Base-by-base conservation (phyloP, 1,140 invertebrate genomes). In the Hypothenemus hampei region DNA sequence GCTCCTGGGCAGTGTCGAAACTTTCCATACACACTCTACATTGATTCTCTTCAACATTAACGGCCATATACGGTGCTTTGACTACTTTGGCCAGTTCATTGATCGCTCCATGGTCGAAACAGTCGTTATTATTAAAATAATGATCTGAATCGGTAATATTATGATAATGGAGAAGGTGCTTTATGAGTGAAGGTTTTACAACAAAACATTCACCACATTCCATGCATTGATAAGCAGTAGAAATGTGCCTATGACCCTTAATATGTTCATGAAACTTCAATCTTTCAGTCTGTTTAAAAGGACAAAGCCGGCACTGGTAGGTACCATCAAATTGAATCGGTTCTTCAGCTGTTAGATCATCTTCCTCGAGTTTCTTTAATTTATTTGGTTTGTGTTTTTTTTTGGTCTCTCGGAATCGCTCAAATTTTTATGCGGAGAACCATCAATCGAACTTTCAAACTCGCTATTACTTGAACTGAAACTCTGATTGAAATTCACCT, bases 171-270 rank as follows among this genome's bases (percentile, higher is more conserved):
- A 78, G 69, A 6, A 85, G 69, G 69, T 85, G 82, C 67, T 79
- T 84, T 5, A 77, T 73, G 46, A 85, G 73, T 35, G 81, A 81
- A 4, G 78, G 77, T 51, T 78, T 79, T 1, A 82, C 81, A 11
- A 81, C 78, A 64, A 84, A 84, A 66, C 81, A 82, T 53, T 81
- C 75, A 1, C 81, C 82, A 62, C 83, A 85, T 64, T 85, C 83
- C 64, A 83, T 69, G 62, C 83, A 85, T 47, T 83, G 75, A 62
- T 80, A 82, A 35, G 78, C 74, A 46, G 75, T 79, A 18, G 73
- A 77, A 8, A 78, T 73, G 47, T 80, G 74, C 58, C 78, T 77
- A 66, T 78, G 78, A 2, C 55, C 64, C 0, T 72, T 69, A 11
- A 83, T 74, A 59, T 85, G 82, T 11, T 65, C 60, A 39, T 79